phyloP scores from a whole-genome alignment of 1,140 invertebrate genomes.

The Anoplolepis gracilipes region DNA sequence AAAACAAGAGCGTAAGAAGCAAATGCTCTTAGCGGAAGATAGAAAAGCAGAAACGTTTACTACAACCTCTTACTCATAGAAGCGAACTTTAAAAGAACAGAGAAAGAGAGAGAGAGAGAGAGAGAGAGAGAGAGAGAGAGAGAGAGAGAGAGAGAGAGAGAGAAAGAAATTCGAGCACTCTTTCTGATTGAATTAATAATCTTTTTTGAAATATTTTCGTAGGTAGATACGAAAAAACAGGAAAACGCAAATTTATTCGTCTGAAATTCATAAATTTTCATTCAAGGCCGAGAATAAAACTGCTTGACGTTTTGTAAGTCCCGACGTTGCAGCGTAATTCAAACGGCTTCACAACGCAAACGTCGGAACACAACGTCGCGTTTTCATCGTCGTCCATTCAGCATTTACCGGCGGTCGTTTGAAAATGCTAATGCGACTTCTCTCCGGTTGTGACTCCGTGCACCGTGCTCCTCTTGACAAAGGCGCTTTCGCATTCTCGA shows the following conservation, averaged over 20 bases:
- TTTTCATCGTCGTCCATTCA: slow-evolving; percentile 9
- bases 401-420: slow-evolving; percentile 9
- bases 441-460: slow-evolving; percentile 3
- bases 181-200: slow-evolving; percentile 15
- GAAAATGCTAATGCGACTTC: slow-evolving; percentile 45
- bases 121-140: too few species aligned
- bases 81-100: neutral
- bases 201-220: slow-evolving; percentile 1
- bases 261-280: neutral
- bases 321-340: neutral
- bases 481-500: slow-evolving; percentile 46
- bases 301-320: neutral
- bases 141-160: too few species aligned
- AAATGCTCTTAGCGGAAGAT: slow-evolving; percentile 15
- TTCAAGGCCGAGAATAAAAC: neutral
- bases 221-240: neutral
- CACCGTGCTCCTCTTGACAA: slow-evolving; percentile 16
- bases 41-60: neutral
- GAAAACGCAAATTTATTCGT: too few species aligned
- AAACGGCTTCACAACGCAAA: slow-evolving; percentile 1
- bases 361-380: neutral
- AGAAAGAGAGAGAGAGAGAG: too few species aligned
- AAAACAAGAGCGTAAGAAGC: slow-evolving; percentile 27
- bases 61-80: slow-evolving; percentile 1
- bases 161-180: neutral